These are phyloP conservation scores for Paramormyrops hopkinsi DNA, from an alignment of 2,797 vertebrate species.

Conservation along the genomic window DNA sequence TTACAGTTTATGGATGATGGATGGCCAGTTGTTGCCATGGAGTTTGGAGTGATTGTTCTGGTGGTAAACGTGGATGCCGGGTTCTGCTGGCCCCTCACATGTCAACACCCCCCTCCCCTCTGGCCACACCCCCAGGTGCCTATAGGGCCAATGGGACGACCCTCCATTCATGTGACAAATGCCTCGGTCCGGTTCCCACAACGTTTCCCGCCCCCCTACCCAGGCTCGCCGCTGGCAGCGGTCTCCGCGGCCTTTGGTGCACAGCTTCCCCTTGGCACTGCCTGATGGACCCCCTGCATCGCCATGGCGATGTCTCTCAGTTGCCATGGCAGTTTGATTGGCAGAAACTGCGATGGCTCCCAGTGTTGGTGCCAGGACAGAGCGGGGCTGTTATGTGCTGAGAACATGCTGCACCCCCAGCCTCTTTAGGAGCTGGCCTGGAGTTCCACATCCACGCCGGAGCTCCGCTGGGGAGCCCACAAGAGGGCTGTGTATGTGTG, in stretches of 20 bases:
- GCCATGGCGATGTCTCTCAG: conserved; percentile 45
- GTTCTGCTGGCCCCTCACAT: conserved; percentile 5
- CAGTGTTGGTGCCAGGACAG: conserved; percentile 43
- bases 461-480: background rate
- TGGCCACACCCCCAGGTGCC: conserved; percentile 32
- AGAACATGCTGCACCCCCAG: conserved; percentile 35
- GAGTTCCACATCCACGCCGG: background rate
- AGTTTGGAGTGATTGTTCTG: conserved; percentile 42
- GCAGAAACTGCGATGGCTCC: conserved; percentile 56
- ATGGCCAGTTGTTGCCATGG: conserved; percentile 46
- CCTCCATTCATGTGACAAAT: conserved; percentile 47
- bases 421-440: conserved; percentile 40
- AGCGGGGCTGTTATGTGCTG: conserved; percentile 40
- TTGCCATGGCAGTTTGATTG: conserved; percentile 57
- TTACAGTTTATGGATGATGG: conserved; percentile 44
- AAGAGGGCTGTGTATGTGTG: background rate
- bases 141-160: conserved; percentile 34
- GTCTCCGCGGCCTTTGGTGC: conserved; percentile 55
- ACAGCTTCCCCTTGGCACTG: conserved; percentile 62
- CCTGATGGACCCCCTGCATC: conserved; percentile 50
- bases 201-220: conserved; percentile 38
- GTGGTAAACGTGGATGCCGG: conserved; percentile 23
- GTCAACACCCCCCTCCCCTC: background rate
- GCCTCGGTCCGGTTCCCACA: conserved; percentile 54
- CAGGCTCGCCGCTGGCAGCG: conserved; percentile 44